Evolutionary conservation across 1,140 invertebrate species (phyloP).

Genomic region (Leptonema lineaticorne): DNA sequence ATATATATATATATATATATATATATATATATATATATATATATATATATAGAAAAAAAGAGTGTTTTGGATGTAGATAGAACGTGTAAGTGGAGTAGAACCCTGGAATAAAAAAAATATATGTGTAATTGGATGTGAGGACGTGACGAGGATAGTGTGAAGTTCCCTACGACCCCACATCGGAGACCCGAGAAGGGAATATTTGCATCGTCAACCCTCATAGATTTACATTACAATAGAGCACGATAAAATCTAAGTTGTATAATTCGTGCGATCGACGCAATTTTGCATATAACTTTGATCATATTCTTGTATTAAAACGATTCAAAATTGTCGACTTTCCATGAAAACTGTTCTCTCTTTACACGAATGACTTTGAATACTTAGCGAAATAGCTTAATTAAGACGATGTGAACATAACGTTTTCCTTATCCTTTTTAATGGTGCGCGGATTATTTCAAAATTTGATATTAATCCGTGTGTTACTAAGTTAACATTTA

Average conservation of each 20-base stretch:
- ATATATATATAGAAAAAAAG: background rate
- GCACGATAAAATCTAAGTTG: background rate
- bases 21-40: too few relatives aligned
- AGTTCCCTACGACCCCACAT: too few relatives aligned
- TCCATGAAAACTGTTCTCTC: background rate
- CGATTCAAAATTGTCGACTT: background rate
- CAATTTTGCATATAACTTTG: background rate
- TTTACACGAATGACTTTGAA: constrained; percentile 5
- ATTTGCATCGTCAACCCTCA: constrained; percentile 6
- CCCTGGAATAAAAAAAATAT: background rate
- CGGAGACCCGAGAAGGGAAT: background rate
- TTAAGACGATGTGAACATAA: constrained; percentile 10
- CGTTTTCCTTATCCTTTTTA: constrained; percentile 5
- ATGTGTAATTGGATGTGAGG: constrained; percentile 16
- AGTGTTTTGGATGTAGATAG: background rate
- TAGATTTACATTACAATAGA: background rate
- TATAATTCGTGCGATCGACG: background rate
- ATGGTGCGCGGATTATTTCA: constrained; percentile 11
- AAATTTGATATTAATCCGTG: too few relatives aligned
- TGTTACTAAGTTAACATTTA: too few relatives aligned
- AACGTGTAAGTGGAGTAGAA: background rate
- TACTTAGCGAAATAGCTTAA: constrained; percentile 15
- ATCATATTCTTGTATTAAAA: background rate
- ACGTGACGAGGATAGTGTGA: constrained; percentile 17
- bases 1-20: too few relatives aligned